Conservation (phyloP, 53 echinoderm and acorn worm genomes). For the Henricia sp. region DNA sequence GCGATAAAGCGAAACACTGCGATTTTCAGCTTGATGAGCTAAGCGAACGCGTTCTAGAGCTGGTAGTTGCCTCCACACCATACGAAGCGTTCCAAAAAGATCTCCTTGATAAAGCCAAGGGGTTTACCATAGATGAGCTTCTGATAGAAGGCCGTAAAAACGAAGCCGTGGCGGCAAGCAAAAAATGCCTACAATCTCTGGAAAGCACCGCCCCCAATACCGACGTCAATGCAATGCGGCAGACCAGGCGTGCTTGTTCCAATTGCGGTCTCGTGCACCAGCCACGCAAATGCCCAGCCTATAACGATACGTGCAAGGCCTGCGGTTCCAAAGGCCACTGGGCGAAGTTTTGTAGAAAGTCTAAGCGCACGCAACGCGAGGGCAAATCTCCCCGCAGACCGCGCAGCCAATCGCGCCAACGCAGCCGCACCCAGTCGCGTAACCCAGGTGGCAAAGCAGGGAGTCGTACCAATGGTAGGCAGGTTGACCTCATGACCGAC, state of each 20-base stretch:
- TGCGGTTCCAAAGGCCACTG: no score
- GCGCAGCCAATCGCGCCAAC: no score
- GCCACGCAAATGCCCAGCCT: constrained; percentile 61
- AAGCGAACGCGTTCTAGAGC: constrained; percentile 58
- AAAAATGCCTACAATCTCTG: constrained; percentile 32
- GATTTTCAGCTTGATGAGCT: constrained; percentile 60
- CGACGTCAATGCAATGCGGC: constrained; percentile 12
- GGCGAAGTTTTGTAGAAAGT: neutral
- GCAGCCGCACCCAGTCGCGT: no score
- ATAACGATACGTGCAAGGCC: neutral
- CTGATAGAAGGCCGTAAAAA: constrained; percentile 52
- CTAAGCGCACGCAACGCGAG: constrained; percentile 1
- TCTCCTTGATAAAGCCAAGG: constrained; percentile 52
- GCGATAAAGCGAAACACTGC: constrained; percentile 61
- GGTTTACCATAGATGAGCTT: constrained; percentile 11
- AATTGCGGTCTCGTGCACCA: constrained; percentile 53
- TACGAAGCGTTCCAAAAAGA: constrained; percentile 59
- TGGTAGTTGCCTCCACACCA: constrained; percentile 64
- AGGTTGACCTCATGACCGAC: neutral
- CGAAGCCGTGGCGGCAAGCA: constrained; percentile 63
- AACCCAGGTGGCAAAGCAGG: no score
- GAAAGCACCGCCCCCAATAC: neutral
- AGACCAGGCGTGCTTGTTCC: constrained; percentile 21
- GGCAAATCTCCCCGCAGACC: no score
- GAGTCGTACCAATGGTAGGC: neutral